Evolutionary conservation across 30 jellyfish, hydroid and myxozoan species (phyloP).

Genomic region (Turritopsis rubra): DNA sequence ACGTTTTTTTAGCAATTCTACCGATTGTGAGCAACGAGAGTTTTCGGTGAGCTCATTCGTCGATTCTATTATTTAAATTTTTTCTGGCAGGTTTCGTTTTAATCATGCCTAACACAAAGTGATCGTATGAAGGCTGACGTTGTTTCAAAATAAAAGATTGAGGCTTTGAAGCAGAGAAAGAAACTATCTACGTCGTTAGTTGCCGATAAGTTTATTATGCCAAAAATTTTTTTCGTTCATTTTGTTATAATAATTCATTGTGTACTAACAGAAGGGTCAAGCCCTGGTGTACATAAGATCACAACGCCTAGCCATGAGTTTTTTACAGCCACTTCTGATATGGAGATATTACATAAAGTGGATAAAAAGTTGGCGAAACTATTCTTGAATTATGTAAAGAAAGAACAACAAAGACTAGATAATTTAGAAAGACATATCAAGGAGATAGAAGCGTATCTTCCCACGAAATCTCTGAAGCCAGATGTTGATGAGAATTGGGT

Average conservation of each 20-base stretch:
- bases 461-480: constrained; percentile 2
- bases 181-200: not conserved
- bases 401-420: constrained; percentile 51
- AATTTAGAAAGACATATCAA: constrained; percentile 35
- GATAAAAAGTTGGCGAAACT: constrained; percentile 54
- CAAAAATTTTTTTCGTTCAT: not conserved
- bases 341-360: constrained; percentile 46
- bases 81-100: not conserved
- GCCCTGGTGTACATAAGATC: not conserved
- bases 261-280: not conserved
- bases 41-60: not conserved
- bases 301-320: constrained; percentile 13
- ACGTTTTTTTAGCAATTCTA: not conserved
- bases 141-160: not conserved
- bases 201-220: not conserved
- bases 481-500: constrained; percentile 16
- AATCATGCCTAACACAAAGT: not conserved
- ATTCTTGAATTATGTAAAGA: constrained; percentile 31
- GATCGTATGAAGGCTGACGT: not conserved
- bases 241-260: not conserved
- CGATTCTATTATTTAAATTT: not conserved
- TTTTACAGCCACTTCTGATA: constrained; percentile 67
- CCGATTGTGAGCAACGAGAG: not conserved
- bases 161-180: not conserved
- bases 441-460: constrained; percentile 34